Evolutionary conservation across 2,888 invertebrate species (phyloP), one percentile per base, ranked within the genome.

Genomic region (Drosophila kokeensis): DNA sequence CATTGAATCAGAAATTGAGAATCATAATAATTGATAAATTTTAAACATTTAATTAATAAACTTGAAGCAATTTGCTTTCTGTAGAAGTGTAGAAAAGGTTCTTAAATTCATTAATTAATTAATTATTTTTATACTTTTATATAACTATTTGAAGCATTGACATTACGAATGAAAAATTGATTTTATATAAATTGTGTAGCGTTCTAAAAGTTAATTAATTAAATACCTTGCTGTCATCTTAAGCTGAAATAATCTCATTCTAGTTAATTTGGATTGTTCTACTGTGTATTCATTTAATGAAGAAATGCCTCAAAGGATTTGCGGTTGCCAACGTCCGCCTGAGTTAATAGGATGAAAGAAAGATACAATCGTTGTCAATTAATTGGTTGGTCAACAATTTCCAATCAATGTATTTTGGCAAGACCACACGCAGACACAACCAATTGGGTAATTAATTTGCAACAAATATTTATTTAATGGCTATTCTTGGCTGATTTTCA

Each of bases 331-430:
- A 29, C 36, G 34, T 40, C 21, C 21, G 34, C 64, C 49, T 21
- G 10, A 57, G 57, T 55, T 38, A 57, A 63, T 40, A 36, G 34
- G 30, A 42, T 40, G 49, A 64, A 69, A 32, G 21, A 15, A 36
- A 73, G 42, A 49, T 42, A 32, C 58, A 59, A 79, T 76, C 45
- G 49, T 38, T 52, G 29, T 34, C 62, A 79, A 75, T 77, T 77
- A 79, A 66, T 36, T 66, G 54, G 57, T 61, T 69, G 59, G 50
- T 45, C 49, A 49, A 34, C 65, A 57, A 52, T 63, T 50, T 62
- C 52, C n/a, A 77, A 74, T 66, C 65, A 64, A 67, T 60, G 18
- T 58, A 58, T 21, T 40, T 18, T 29, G 1, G 29, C 11, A 48
- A 54, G 57, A 62, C 64, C 63, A 21, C 38, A 55, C 69, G 18